A percentile compares a stretch with the other conserved stretches of the same genome.
phyloP scores from a whole-genome alignment of 2,888 invertebrate genomes.

The Stenodera caucasica region DNA sequence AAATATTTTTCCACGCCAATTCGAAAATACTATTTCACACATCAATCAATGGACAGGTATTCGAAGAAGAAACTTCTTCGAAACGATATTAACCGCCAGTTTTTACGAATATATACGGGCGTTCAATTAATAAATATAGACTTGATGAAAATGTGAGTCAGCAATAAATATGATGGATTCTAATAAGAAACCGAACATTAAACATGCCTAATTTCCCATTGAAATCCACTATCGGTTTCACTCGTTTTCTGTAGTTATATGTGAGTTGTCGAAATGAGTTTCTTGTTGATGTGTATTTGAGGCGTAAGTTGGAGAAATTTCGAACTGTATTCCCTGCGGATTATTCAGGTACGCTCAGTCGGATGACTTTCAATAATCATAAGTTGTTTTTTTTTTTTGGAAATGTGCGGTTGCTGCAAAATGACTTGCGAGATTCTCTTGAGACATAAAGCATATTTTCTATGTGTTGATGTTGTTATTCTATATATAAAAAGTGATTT shows the following conservation, averaged over 20 bases:
- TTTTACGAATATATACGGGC: not conserved
- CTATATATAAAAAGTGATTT: slow-evolving; percentile 25
- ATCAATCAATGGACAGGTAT: not conserved
- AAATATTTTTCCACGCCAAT: not conserved
- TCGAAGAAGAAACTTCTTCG: not conserved
- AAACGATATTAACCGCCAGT: not conserved
- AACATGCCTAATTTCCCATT: not conserved
- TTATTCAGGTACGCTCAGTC: slow-evolving; percentile 16
- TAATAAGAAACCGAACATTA: not conserved
- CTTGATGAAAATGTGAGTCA: slow-evolving; percentile 4
- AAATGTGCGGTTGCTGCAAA: slow-evolving; percentile 35
- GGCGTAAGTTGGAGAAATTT: not conserved
- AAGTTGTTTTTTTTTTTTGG: not conserved
- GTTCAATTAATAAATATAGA: slow-evolving; percentile 7
- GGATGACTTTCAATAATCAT: slow-evolving; percentile 19
- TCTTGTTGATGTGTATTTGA: not conserved
- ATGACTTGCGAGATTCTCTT: slow-evolving; percentile 40
- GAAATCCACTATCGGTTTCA: not conserved
- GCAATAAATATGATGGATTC: not conserved
- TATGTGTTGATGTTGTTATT: slow-evolving; percentile 28
- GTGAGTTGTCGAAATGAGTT: not conserved
- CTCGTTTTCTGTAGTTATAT: not conserved
- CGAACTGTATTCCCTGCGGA: slow-evolving; percentile 1
- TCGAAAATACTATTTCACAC: not conserved
- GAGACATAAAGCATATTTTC: slow-evolving; percentile 38